Conservation (phyloP, 2,888 invertebrate genomes). For the Hirtodrosophila histrioides region DNA sequence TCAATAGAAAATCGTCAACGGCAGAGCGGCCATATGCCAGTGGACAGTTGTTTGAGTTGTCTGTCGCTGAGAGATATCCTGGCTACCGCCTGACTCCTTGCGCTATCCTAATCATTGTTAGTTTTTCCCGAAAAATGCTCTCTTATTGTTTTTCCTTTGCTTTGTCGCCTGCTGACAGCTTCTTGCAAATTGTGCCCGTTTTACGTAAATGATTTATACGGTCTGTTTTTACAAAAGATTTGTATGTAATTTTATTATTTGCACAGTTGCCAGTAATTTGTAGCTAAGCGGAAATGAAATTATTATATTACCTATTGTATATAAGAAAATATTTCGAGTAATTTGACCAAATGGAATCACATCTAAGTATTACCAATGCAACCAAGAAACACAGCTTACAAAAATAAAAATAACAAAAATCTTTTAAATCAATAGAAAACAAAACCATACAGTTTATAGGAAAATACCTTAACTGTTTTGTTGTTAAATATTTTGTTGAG, state of each 20-base stretch:
- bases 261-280: constrained; percentile 48
- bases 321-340: too few relatives aligned
- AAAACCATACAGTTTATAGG: too few relatives aligned
- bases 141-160: constrained; percentile 33
- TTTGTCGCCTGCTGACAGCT: constrained; percentile 52
- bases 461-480: too few relatives aligned
- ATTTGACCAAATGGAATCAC: too few relatives aligned
- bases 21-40: constrained; percentile 57
- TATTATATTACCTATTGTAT: too few relatives aligned
- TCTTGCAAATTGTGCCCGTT: constrained; percentile 49
- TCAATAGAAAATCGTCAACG: constrained; percentile 53
- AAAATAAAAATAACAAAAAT: too few relatives aligned
- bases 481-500: too few relatives aligned
- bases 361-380: too few relatives aligned
- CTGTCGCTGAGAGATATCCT: constrained; percentile 33
- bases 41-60: constrained; percentile 68
- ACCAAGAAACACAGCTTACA: too few relatives aligned
- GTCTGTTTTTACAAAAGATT: constrained; percentile 40
- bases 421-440: too few relatives aligned
- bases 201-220: constrained; percentile 59
- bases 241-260: constrained; percentile 42
- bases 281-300: constrained; percentile 15
- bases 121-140: constrained; percentile 50
- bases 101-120: constrained; percentile 53
- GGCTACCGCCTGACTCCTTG: constrained; percentile 60